phyloP scores from a whole-genome alignment of 2,113 vertebrate species.

The Martes martes region DNA sequence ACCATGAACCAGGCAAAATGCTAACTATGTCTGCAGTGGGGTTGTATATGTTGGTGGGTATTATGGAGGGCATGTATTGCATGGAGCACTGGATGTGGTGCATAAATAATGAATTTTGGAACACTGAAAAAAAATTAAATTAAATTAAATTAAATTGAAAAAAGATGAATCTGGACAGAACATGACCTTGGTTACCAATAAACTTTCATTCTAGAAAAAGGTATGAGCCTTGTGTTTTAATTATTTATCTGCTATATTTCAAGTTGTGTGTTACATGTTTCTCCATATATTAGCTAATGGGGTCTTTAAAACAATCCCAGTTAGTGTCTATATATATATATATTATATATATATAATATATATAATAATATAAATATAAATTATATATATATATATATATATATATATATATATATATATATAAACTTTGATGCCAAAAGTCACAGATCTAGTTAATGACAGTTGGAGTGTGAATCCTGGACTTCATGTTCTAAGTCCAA shows the following conservation, averaged over 20 bases:
- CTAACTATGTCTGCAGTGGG: not conserved
- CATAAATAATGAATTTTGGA: too few relatives aligned
- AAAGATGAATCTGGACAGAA: not conserved
- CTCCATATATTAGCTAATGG: not conserved
- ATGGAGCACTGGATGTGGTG: too few relatives aligned
- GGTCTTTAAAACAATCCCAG: not conserved
- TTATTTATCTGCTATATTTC: not conserved
- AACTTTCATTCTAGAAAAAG: not conserved
- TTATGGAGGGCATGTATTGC: too few relatives aligned
- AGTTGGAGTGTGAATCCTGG: not conserved
- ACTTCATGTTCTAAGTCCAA: not conserved
- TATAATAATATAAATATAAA: too few relatives aligned
- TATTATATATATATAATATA: too few relatives aligned
- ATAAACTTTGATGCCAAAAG: not conserved
- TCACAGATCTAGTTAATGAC: conserved; percentile 6
- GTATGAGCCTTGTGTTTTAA: not conserved
- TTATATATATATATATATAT: not conserved
- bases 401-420: not conserved
- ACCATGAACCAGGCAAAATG: not conserved
- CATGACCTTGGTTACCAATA: not conserved
- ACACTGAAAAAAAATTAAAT: too few relatives aligned
- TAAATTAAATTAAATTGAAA: not conserved
- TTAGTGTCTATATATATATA: not conserved
- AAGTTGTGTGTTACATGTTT: not conserved
- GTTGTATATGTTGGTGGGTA: not conserved